Evolutionary conservation across 2,797 vertebrate species (phyloP).

Genomic region (Amphiprion clarkii): DNA sequence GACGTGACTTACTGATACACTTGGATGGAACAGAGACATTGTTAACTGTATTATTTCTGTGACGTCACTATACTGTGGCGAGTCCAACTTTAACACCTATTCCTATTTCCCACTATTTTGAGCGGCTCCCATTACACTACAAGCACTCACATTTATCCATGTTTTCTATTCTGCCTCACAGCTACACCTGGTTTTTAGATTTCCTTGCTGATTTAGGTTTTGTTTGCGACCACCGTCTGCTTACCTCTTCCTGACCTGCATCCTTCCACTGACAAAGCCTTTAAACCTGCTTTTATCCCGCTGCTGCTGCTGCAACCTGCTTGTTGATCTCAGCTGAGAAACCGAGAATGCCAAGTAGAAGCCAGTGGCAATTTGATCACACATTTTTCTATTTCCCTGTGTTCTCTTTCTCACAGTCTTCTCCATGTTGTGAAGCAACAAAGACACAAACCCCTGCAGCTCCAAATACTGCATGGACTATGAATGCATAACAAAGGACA

Average conservation of each 20-base stretch:
- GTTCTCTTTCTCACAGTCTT: slow-evolving; percentile 64
- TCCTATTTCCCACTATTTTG: not conserved
- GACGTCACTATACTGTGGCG: not conserved
- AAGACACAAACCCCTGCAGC: slow-evolving; percentile 80
- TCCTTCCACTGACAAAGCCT: slow-evolving; percentile 29
- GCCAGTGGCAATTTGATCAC: not conserved
- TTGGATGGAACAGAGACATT: not conserved
- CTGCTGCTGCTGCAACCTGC: slow-evolving; percentile 20
- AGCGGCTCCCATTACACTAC: not conserved
- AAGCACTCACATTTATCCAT: not conserved
- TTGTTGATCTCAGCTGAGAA: slow-evolving; percentile 8
- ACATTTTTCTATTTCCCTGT: not conserved
- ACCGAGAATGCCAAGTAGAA: not conserved
- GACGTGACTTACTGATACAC: not conserved
- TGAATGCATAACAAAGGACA: slow-evolving; percentile 23
- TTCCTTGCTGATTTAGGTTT: not conserved
- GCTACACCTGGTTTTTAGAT: not conserved
- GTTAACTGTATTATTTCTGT: too few relatives aligned
- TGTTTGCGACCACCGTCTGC: slow-evolving; percentile 8
- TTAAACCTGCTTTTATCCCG: slow-evolving; percentile 35
- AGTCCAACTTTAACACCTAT: not conserved
- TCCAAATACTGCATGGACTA: slow-evolving; percentile 83
- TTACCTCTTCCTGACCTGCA: slow-evolving; percentile 10
- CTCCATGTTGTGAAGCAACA: slow-evolving; percentile 85
- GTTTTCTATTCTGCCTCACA: not conserved